A percentile compares a stretch with the other conserved stretches of the same genome.
phyloP scores from a whole-genome alignment of 2,113 vertebrate species.

The Hippolais icterina region DNA sequence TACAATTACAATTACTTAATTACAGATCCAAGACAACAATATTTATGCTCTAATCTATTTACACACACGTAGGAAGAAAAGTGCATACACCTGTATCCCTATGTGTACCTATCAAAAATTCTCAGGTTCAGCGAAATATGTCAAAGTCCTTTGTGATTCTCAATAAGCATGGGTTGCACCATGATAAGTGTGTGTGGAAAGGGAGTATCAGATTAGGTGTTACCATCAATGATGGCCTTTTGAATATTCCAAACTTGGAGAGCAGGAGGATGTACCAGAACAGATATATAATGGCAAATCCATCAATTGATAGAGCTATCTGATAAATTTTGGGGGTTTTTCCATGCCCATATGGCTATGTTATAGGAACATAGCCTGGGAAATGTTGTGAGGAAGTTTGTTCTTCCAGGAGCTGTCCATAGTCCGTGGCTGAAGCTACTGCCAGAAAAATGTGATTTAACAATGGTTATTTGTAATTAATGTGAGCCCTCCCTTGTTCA shows the following conservation, averaged over 20 bases:
- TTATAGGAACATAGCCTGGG: background rate
- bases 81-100: background rate
- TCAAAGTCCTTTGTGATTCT: background rate
- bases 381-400: background rate
- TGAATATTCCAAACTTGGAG: background rate
- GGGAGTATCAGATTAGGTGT: background rate
- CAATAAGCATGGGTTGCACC: too few relatives aligned
- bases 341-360: fast-evolving
- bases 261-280: background rate
- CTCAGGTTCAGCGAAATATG: background rate
- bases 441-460: background rate
- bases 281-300: background rate
- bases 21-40: too few relatives aligned
- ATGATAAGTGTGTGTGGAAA: fast-evolving
- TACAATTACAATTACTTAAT: background rate
- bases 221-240: background rate
- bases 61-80: background rate
- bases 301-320: background rate
- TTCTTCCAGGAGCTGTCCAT: constrained; percentile 23
- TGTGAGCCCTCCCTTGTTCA: background rate
- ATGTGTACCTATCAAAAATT: background rate
- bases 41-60: background rate
- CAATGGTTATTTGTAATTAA: background rate
- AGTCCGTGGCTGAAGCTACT: background rate
- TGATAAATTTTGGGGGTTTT: background rate